Evolutionary conservation across 1,140 invertebrate species (phyloP), one percentile per base, ranked within the genome.

Genomic region (Drosophila busckii): DNA sequence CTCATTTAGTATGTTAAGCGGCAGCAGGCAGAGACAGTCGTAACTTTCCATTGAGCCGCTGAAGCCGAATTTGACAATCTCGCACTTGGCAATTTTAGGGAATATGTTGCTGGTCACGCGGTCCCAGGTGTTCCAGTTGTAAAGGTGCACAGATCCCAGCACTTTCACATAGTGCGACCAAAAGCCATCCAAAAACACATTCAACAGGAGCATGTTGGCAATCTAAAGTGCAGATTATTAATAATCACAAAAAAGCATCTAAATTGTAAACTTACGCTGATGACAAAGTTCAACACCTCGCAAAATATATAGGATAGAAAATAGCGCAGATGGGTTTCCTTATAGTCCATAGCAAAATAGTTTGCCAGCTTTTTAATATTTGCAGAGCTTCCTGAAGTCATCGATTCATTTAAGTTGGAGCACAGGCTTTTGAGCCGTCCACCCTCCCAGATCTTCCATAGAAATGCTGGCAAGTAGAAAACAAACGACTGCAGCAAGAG

Each of bases 51-150:
- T 80, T 0, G 88, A 86, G 3, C 93, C 93, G 6, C 90, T 92
- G 63, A 89, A 88, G 55, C 90, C 93, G 76, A 87, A 94, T 52
- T 88, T 91, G 41, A 90, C 87, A 32, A 94, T 91, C 37, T 90
- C 90, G 75, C 94, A 96, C 87, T 95, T 95, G n/a, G 94, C 92
- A n/a, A 94, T 88, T 75, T 94, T 93, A 1, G 93, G 94, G 71
- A 93, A 97, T 2, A 87, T 53, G 90, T 88, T 54, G 67, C 83
- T 58, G 89, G 89, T 91, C 90, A 93, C 2, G 91, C 90, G 66
- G 87, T 88, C 55, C 87, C 63, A 84, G 53, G 61, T 6, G 46
- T 63, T 7, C 82, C 71, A 56, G 54, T 89, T 48, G 65, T 88
- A 73, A 42, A 86, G 42, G 26, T 71, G 63, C 56, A 89, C 89